Base-by-base conservation (phyloP, 1,140 invertebrate species). In the Physella acuta region DNA sequence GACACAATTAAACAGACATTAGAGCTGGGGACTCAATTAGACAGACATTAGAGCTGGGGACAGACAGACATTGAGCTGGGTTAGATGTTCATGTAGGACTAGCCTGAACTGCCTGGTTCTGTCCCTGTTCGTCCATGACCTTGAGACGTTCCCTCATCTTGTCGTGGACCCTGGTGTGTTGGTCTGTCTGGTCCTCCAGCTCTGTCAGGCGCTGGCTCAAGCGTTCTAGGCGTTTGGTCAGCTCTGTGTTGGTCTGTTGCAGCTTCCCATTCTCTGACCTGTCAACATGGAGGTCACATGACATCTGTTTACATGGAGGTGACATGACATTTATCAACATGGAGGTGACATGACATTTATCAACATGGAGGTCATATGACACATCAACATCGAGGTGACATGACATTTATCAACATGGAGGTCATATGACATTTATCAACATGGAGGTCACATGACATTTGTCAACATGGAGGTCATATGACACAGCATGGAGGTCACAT, bases 141-240 rank as follows among this genome's bases (percentile, higher is more conserved):
- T 79, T 79, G 16, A 83, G 64, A 30, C 79, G 64, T 24, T 81
- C 77, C 53, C 73, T 79, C 80, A 83, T 80, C 68, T 81, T 82
- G 56, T 80, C 77, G 52, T 82, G 80, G 14, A 83, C 74, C 49
- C 75, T 68, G n/a, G 64, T 71, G 70, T 83, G 81, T 62, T 83
- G 79, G 37, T 80, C 80, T 55, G 75, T 60, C 64, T 81, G 77
- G 17, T 79, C 76, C 44, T 83, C 80, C 28, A 83, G 68, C 26
- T 78, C 73, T 11, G 74, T 71, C 39, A 79, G 55, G 31, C 78
- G 66, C 17, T 64, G 26, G 17, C 73, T 49, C 17, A 76, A 74
- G 34, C 76, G 39, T 58, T 81, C 76, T 37, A 81, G 63, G n/a
- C 77, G 68, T 20, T 49, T 73, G 49, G 76, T 37, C 37, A 80